Evolutionary conservation across 2,797 vertebrate genomes (phyloP), one percentile per base, ranked within the genome.

Genomic region (Poeciliopsis gracilis): DNA sequence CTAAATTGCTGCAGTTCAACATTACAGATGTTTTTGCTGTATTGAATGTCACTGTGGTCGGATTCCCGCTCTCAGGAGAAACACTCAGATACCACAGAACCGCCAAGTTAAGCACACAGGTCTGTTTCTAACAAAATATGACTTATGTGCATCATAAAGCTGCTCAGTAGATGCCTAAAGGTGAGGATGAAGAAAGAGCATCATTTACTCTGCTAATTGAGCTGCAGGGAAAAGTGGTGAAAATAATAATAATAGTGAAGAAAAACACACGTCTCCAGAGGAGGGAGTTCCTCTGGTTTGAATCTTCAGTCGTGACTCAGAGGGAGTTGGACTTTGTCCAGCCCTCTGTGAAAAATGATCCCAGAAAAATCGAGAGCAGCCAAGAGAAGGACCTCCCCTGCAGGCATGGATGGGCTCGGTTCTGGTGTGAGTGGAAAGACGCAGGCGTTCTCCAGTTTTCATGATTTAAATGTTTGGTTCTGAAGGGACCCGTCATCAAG

Each of bases 311-410:
- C 61, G 5, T 82, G 83, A 79, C 74, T 84, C 78, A 66, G 18
- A 61, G 72, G 2, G 2, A 71, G 66, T 5, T 84, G 86, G 81
- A 84, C 45, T 0, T 6, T 2, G 10, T 83, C 80, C 86, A 87
- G 78, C 47, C 67, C 73, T 72, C 59, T 59, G 80, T 84, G 67
- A 88, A 85, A 78, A 87, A 57, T 79, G 69, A 82, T 72, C 86
- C 80, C 77, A 84, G 89, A 89, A 82, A 86, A 85, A 85, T 85
- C 55, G 77, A 83, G 81, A 78, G 82, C 25, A 43, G 78, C 73
- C 82, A 61, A 80, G 73, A 88, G 75, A 72, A 85, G 73, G 73
- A 85, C 75, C 77, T 67, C 82, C 57, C 72, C 79, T 77, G 75
- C 77, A 59, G 38, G 67, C 67, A 53, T 1, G 46, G 23, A 83